Evolutionary conservation across 2,797 vertebrate species (phyloP), one percentile per base, ranked within the genome.

Genomic region (Oophaga sylvatica): DNA sequence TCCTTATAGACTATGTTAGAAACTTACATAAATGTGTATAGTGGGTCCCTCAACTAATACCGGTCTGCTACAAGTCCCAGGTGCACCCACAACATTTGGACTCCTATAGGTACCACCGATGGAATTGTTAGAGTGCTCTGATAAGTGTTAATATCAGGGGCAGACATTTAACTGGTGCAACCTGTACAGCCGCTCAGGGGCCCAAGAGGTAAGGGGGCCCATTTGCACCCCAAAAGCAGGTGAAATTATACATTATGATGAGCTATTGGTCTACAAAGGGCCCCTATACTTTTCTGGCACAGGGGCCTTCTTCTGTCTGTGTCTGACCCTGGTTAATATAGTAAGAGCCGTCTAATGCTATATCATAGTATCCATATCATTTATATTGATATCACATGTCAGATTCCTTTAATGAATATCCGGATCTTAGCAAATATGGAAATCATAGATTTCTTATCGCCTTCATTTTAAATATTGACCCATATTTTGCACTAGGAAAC

Each of bases 391-490:
- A 16, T 10, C 16, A 17, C 68, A 71, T 7, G 0, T 48, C 22
- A 41, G 22, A 35, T 73, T 45, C 17, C 31, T 75, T 53, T 73
- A 16, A 80, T 79, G n/a, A 15, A 45, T 57, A 68, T 48, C 26
- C 6, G 11, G 45, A 63, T 73, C 45, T 62, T 81, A 62, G 31
- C 67, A 81, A 73, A 59, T 19, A 56, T 5, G 26, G 35, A n/a
- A 6, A 65, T 63, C 20, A 35, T 17, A 76, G 41, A 84, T 65
- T 59, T 26, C 76, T 13, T 5, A 59, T 59, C 31, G 17, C n/a
- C 53, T 29, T 22, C 53, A 73, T 60, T 87, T 71, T 79, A 79
- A 71, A 83, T 26, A 56, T 41, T 79, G 73, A 79, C 80, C 73
- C 48, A 35, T 10, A 10, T 16, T n/a, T 19, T 83, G 56, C n/a